Conservation (phyloP, 30 jellyfish, hydroid and myxozoan species). For the Catostylus mosaicus region DNA sequence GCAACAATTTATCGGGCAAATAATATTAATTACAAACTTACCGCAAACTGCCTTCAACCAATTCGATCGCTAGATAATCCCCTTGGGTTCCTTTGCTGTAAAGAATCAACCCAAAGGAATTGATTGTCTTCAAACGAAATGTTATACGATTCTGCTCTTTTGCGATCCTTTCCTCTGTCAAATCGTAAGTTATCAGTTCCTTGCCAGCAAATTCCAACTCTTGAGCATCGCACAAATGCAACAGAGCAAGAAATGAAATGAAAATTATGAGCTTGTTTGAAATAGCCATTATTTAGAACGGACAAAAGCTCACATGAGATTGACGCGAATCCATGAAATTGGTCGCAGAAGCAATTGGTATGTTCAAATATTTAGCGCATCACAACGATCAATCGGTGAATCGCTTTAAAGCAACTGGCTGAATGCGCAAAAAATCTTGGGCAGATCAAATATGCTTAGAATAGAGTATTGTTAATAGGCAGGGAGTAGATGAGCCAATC, state of each 20-base stretch:
- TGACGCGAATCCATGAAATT: neutral
- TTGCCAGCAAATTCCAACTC: slow-evolving; percentile 65
- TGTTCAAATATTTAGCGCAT: neutral
- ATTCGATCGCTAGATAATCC: slow-evolving; percentile 63
- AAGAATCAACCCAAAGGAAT: slow-evolving; percentile 84
- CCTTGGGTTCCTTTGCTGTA: slow-evolving; percentile 89
- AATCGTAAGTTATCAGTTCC: slow-evolving; percentile 54
- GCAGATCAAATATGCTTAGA: slow-evolving; percentile 12
- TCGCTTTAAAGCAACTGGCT: neutral
- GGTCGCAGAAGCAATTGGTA: slow-evolving; percentile 13
- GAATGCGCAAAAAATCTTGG: neutral
- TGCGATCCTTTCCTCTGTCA: slow-evolving; percentile 51
- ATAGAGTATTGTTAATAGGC: neutral
- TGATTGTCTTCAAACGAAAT: slow-evolving; percentile 86
- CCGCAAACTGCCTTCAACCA: slow-evolving; percentile 79
- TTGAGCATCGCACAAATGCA: slow-evolving; percentile 7
- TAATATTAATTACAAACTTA: slow-evolving; percentile 13
- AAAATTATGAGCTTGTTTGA: neutral
- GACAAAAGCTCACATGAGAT: neutral
- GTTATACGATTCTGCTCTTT: slow-evolving; percentile 61
- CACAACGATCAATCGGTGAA: neutral
- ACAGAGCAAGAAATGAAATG: neutral
- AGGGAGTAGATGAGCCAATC: neutral
- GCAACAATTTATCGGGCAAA: neutral
- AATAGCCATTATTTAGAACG: neutral